Base-by-base conservation (phyloP, 2,113 vertebrate species). In the Argyrosomus japonicus region DNA sequence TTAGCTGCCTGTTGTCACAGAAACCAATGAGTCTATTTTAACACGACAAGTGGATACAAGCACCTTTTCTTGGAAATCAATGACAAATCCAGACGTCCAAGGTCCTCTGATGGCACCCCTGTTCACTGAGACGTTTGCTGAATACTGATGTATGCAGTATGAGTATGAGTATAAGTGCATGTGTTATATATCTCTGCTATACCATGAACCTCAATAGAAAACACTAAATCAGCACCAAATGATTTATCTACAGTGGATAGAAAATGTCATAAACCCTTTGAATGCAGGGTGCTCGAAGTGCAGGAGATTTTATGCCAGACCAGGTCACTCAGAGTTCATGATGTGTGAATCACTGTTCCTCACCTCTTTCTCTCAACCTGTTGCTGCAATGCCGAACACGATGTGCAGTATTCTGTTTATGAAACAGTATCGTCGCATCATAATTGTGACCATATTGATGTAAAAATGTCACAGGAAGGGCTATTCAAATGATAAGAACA, bases 1-100 rank as follows among this genome's bases (percentile, higher is more conserved):
- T 86, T 80, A 79, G 58, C 18, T 56, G 47, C 72, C 47, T 48
- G 88, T 87, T 87, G 87, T 84, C 89, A 90, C 17, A 68, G 81
- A 81, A 87, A 93, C 84, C 67, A 77, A 51, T 45, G 47, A 71
- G 36, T 50, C 57, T 56, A 27, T 62, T 76, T 79, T 77, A 32
- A 72, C 53, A 54, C 51, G 18, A 65, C 56, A 4, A n/a, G 54
- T 17, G 40, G 19, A 68, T 56, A 19, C 36, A 76, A 65, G 40
- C 54, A n/a, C 21, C 13, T 74, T 82, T 88, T 86, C 57, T 80
- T 68, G 11, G 61, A 87, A 83, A 83, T 79, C 81, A 83, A 32
- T 70, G 47, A 63, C 56, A 5, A 25, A 81, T 61, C 47, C 74
- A 58, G 57, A 87, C 60, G 40, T 65, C 62, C 65, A 61, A 83